These are phyloP conservation scores for Habrosyne pyritoides DNA, from an alignment of 2,888 invertebrate species.

Conservation along the genomic window DNA sequence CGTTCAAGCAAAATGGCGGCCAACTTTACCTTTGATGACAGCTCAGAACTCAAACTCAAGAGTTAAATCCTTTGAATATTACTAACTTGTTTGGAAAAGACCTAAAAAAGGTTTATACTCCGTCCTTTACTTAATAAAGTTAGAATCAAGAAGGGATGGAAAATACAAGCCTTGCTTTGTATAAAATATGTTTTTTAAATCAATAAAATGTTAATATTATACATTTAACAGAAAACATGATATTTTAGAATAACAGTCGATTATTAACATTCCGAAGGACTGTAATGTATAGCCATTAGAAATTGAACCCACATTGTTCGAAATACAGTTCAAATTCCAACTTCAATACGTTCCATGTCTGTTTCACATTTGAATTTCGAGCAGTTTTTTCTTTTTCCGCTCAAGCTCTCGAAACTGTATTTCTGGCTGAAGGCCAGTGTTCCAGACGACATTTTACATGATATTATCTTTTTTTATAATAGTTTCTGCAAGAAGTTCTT, in stretches of 20 bases:
- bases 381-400: slow-evolving; percentile 23
- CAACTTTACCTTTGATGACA: no score
- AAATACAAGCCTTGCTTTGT: neutral
- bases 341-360: neutral
- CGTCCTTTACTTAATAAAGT: no score
- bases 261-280: neutral
- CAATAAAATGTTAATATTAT: neutral
- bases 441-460: slow-evolving; percentile 23
- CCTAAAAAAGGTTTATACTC: no score
- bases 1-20: no score
- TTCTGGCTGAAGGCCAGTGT: slow-evolving; percentile 32
- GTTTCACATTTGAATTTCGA: slow-evolving; percentile 25
- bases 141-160: no score
- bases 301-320: neutral
- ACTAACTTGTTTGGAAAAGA: no score
- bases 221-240: neutral
- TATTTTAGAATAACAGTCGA: neutral
- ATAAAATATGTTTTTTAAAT: neutral
- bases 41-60: no score
- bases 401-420: slow-evolving; percentile 16
- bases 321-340: neutral
- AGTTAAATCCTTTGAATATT: no score
- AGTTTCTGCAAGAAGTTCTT: slow-evolving; percentile 6
- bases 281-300: neutral
- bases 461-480: slow-evolving; percentile 25